Conservation (phyloP, 2,113 vertebrate species). For the Dicerorhinus sumatrensis region DNA sequence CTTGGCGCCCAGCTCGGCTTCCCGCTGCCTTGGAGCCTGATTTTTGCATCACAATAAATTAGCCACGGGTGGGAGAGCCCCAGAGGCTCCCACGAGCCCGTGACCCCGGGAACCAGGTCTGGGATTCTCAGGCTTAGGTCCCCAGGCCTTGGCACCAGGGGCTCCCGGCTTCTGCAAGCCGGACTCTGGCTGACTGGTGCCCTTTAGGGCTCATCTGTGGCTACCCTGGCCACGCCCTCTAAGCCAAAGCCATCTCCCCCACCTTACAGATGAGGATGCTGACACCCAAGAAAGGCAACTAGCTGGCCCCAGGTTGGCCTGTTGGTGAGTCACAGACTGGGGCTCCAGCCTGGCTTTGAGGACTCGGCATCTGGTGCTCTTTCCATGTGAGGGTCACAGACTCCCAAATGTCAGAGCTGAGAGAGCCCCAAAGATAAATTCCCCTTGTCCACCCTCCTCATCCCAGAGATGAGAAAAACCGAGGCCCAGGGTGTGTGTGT, state of each 20-base stretch:
- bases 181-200: too few species aligned
- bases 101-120: not conserved
- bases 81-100: not conserved
- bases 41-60: slow-evolving; percentile 80
- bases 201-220: not conserved
- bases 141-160: not conserved
- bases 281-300: fast-evolving
- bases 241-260: too few species aligned
- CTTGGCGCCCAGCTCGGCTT: slow-evolving; percentile 77
- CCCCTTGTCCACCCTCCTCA: not conserved
- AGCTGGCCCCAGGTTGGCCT: not conserved
- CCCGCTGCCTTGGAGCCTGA: slow-evolving; percentile 73
- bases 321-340: not conserved
- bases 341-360: not conserved
- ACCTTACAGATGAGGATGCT: not conserved
- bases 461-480: not conserved
- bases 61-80: slow-evolving; percentile 23
- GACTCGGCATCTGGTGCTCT: fast-evolving
- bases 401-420: not conserved
- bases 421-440: not conserved
- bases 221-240: not conserved
- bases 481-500: fast-evolving
- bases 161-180: not conserved
- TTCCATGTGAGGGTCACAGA: not conserved
- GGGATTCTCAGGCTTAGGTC: not conserved